phyloP scores from a whole-genome alignment of 2,113 vertebrate species.

The Ammodramus savannarum region DNA sequence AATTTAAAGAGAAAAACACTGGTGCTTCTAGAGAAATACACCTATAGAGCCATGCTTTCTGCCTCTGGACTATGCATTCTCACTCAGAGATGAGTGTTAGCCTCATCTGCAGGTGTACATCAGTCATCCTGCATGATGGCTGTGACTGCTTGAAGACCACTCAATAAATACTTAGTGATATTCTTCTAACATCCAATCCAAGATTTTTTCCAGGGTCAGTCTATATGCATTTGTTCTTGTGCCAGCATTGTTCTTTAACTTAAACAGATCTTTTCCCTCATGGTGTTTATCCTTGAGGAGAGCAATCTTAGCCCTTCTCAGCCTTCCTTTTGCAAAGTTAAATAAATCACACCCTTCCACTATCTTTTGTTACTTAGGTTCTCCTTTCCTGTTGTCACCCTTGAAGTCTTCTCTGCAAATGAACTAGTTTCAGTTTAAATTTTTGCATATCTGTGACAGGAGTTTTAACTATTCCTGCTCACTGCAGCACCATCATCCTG shows the following conservation, averaged over 20 bases:
- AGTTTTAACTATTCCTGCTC: background rate
- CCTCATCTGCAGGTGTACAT: background rate
- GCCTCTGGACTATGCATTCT: background rate
- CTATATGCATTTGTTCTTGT: conserved; percentile 12
- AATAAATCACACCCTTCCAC: conserved; percentile 12
- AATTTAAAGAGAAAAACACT: background rate
- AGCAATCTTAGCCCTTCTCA: background rate
- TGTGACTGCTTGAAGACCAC: background rate
- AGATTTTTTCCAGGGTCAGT: background rate
- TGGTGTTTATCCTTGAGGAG: conserved; percentile 10
- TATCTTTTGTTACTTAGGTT: background rate
- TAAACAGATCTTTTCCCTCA: background rate
- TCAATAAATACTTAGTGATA: background rate
- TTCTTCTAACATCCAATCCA: background rate
- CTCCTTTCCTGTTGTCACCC: background rate
- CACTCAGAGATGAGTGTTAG: background rate
- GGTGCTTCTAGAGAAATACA: background rate
- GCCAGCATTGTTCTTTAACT: conserved; percentile 47
- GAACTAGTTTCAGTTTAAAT: background rate
- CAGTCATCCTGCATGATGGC: background rate
- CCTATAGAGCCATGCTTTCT: background rate
- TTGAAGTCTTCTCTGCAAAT: background rate
- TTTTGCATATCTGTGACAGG: background rate
- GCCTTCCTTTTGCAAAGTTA: conserved; percentile 22
- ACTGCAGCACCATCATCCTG: fast-evolving